A percentile compares a stretch with the other conserved stretches of the same genome.
Conservation (phyloP, 92 coral and sea anemone species). For the Heteractis magnifica region DNA sequence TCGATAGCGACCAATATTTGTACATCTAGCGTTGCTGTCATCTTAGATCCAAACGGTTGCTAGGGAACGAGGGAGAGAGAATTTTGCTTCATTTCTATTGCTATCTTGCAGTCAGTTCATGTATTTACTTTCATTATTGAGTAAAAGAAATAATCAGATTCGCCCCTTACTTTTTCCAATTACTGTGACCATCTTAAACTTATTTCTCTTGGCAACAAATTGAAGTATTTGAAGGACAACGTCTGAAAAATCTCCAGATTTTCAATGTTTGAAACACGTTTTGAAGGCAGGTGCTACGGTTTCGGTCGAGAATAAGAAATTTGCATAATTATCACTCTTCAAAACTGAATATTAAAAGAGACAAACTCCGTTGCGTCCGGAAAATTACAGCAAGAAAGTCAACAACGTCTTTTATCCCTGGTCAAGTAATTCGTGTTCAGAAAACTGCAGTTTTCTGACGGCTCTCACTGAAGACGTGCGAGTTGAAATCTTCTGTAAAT, state of each 20-base stretch:
- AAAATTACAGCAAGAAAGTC: constrained; percentile 6
- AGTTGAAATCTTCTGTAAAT: not conserved
- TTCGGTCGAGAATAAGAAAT: constrained; percentile 12
- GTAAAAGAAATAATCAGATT: not conserved
- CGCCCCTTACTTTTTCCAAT: not conserved
- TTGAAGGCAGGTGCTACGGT: constrained; percentile 50
- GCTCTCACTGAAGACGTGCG: not conserved
- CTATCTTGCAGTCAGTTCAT: not conserved
- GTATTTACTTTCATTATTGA: not conserved
- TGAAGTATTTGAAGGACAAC: not conserved
- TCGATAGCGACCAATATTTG: not conserved
- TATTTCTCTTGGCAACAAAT: not conserved
- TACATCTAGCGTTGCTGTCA: not conserved
- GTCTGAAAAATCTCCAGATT: not conserved
- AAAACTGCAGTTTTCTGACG: not conserved
- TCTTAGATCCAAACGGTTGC: not conserved
- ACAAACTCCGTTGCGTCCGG: constrained; percentile 15
- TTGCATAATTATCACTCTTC: constrained; percentile 53
- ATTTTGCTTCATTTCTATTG: not conserved
- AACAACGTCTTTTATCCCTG: not conserved
- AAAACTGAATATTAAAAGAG: constrained; percentile 5
- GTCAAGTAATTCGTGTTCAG: not conserved
- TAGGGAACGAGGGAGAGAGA: not conserved
- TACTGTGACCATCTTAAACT: not conserved
- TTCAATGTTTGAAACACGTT: constrained; percentile 10